Base-by-base conservation (phyloP, 2,797 vertebrate species). In the Tokudaia muenninki region DNA sequence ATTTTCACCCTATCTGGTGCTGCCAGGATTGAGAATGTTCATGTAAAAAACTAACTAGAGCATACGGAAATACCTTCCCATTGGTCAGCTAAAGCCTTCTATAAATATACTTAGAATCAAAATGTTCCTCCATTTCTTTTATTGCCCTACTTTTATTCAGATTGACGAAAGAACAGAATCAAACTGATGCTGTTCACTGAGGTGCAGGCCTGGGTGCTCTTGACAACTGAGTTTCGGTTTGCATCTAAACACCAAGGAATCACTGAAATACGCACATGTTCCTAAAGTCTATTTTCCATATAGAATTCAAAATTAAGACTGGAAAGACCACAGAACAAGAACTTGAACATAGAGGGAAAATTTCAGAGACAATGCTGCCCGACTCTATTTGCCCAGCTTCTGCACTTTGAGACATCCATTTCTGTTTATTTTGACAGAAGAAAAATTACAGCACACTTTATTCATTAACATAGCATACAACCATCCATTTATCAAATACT, bases 171-270 rank as follows among this genome's bases (percentile, higher is more conserved):
- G 44, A 29, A 65, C 19, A 13, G 4, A 41, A 61, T 14, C 31
- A 29, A 94, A 89, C 82, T 82, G 11, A 61, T n/a, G 50, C 1
- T 63, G 13, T 41, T 47, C 37, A 65, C 8, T 70, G 84, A 90
- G 2, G 52, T 74, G 10, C 44, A 91, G 34, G 80, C 16, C 77
- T 70, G 84, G 50, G 59, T 41, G 83, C 47, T 75, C 47, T 37
- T 74, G 7, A 96, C 96, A 97, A 93, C 61, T 77, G 70, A 94
- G 41, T 21, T 90, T 41, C 77, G 6, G 12, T 95, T 97, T 79
- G 24, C 21, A 29, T 70, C 14, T 88, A 88, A 96, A 80, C 63
- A 87, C 1, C 8, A 96, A 95, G 4, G 65, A 93, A 75, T 94
- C 96, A 93, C 55, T 90, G 59, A 86, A 29, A 34, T 37, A 92